Percentiles rank a stretch among this genome's conserved stretches.
Conservation (phyloP, 2,113 vertebrate species). For the Ramphastos sulfuratus region DNA sequence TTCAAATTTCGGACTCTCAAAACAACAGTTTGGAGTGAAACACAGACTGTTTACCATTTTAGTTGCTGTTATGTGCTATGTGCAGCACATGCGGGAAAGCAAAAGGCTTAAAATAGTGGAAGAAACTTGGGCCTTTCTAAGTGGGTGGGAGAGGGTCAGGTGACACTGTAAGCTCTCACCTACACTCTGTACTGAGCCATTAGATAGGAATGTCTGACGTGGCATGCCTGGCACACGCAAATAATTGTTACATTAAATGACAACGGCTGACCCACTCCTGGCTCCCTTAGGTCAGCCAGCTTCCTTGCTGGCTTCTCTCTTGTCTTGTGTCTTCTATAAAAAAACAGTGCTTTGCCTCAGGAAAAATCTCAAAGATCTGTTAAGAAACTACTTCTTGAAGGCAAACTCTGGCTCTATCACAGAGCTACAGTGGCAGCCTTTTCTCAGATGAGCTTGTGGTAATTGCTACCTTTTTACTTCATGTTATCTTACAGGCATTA, state of each 20-base stretch:
- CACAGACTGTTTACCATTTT: not conserved
- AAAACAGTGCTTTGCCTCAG: not conserved
- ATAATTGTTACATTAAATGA: not conserved
- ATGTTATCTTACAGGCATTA: not conserved
- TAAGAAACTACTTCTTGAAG: not conserved
- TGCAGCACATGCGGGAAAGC: not conserved
- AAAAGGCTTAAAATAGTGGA: not conserved
- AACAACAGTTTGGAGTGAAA: not conserved
- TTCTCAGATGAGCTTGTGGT: not conserved
- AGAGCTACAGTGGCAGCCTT: not conserved
- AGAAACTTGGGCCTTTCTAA: not conserved
- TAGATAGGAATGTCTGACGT: not conserved
- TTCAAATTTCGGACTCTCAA: not conserved
- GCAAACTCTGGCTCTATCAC: not conserved
- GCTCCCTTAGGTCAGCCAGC: not conserved
- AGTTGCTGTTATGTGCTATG: not conserved
- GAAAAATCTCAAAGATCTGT: not conserved
- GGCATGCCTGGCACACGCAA: not conserved
- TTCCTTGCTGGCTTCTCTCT: not conserved
- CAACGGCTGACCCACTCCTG: not conserved
- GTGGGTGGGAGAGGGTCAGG: not conserved
- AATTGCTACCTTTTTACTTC: not conserved
- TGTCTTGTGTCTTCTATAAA: not conserved
- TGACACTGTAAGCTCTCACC: not conserved
- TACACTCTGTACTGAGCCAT: not conserved